phyloP scores from a whole-genome alignment of 2,797 vertebrate genomes.

The Clarias platycephalus region DNA sequence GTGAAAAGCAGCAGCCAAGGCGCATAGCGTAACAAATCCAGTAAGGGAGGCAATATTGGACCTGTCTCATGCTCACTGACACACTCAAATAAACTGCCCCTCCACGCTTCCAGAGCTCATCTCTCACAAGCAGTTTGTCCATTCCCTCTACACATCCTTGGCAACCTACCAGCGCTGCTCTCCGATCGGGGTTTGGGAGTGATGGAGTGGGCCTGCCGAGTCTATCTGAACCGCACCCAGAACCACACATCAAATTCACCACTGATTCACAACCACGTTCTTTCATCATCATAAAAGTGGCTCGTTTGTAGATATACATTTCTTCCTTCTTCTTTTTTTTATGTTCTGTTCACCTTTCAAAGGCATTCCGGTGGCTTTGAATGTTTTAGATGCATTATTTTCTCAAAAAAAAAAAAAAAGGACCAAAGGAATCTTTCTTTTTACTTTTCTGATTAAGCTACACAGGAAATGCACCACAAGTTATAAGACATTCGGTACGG shows the following conservation, averaged over 20 bases:
- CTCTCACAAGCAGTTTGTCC: constrained; percentile 49
- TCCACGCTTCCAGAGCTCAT: constrained; percentile 31
- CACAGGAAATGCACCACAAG: not conserved
- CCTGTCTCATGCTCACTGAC: constrained; percentile 46
- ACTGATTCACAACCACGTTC: constrained; percentile 27
- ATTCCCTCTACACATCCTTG: constrained; percentile 36
- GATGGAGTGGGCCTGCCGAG: constrained; percentile 47
- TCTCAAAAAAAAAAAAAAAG: not conserved
- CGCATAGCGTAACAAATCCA: constrained; percentile 27
- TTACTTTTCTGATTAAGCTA: not conserved
- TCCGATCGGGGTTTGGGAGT: constrained; percentile 23
- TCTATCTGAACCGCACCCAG: constrained; percentile 38
- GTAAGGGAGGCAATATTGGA: constrained; percentile 40
- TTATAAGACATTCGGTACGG: not conserved
- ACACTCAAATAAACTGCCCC: constrained; percentile 44
- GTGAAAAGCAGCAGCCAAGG: constrained; percentile 3
- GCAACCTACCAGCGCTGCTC: constrained; percentile 38
- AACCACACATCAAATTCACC: constrained; percentile 21
- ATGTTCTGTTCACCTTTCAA: not conserved
- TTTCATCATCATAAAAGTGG: constrained; percentile 27
- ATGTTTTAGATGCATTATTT: not conserved
- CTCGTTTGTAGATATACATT: not conserved
- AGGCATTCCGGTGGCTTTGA: too few species aligned
- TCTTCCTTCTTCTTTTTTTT: not conserved
- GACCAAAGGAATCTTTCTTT: not conserved